Evolutionary conservation across 2,113 vertebrate species (phyloP).

Genomic region (Microcebus lehilahytsara): DNA sequence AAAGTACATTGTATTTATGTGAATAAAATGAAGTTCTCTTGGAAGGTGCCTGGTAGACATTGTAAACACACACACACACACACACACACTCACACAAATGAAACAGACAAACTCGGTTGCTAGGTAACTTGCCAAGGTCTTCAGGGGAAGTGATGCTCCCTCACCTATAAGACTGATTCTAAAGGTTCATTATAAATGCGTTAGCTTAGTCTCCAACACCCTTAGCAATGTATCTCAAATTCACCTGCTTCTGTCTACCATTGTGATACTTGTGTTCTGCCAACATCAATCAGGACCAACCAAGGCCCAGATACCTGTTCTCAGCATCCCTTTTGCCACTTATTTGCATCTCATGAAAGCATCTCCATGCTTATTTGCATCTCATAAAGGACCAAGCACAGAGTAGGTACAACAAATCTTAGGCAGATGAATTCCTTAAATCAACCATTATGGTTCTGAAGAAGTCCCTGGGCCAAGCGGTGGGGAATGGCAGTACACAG

Average conservation of each 20-base stretch:
- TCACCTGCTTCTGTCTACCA: neutral
- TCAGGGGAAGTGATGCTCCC: neutral
- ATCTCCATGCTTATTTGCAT: neutral
- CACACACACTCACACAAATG: neutral
- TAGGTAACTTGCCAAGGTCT: conserved; percentile 49
- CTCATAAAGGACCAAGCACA: neutral
- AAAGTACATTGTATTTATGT: neutral
- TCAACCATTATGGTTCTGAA: neutral
- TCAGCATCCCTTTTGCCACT: neutral
- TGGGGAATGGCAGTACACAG: neutral
- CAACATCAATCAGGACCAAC: neutral
- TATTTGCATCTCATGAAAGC: neutral
- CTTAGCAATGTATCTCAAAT: neutral
- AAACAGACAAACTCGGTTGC: conserved; percentile 49
- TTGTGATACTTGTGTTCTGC: fast-evolving
- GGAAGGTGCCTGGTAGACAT: neutral
- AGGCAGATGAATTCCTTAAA: neutral
- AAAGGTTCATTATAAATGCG: neutral
- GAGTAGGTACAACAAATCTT: neutral
- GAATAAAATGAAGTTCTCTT: conserved; percentile 28
- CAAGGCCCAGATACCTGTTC: neutral
- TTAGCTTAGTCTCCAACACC: neutral
- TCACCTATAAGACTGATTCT: neutral
- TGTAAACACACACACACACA: conserved; percentile 45
- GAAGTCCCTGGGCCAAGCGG: neutral